Evolutionary conservation across 2,888 invertebrate species (phyloP).

Genomic region (Myopa tessellatipennis): DNA sequence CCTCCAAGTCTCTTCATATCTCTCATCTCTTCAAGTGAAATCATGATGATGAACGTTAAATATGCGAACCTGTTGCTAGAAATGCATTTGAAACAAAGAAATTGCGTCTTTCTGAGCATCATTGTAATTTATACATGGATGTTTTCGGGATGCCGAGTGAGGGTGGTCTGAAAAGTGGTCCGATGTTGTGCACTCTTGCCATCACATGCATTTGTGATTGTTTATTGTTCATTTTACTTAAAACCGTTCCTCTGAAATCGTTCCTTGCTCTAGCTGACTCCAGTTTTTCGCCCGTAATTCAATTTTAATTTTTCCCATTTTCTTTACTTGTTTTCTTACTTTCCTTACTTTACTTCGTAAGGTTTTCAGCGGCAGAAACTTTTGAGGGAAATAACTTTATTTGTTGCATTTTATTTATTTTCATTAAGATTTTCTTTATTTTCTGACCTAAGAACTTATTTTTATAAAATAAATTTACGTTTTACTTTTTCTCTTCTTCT

Average conservation of each 20-base stretch:
- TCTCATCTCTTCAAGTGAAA: neutral
- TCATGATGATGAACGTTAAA: neutral
- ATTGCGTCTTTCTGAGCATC: constrained; percentile 8
- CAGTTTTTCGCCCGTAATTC: constrained; percentile 60
- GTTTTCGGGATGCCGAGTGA: neutral
- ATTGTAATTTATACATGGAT: constrained; percentile 27
- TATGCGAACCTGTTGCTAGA: constrained; percentile 8
- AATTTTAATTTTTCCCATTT: constrained; percentile 53
- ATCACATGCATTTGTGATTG: constrained; percentile 25
- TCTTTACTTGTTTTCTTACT: neutral
- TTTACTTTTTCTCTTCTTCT: constrained; percentile 14
- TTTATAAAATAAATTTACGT: neutral
- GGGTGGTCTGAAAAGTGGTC: neutral
- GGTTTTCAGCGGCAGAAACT: no score
- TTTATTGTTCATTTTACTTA: constrained; percentile 56
- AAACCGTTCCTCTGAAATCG: constrained; percentile 62
- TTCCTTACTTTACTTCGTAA: no score
- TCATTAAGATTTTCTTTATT: constrained; percentile 19
- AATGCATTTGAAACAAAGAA: constrained; percentile 21
- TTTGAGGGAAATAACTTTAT: no score
- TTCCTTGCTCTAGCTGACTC: neutral
- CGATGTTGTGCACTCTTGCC: neutral
- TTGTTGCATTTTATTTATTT: no score
- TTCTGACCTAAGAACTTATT: neutral
- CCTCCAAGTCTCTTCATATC: neutral